Base-by-base conservation (phyloP, 2,888 invertebrate genomes). In the Cryptus viduatorius region DNA sequence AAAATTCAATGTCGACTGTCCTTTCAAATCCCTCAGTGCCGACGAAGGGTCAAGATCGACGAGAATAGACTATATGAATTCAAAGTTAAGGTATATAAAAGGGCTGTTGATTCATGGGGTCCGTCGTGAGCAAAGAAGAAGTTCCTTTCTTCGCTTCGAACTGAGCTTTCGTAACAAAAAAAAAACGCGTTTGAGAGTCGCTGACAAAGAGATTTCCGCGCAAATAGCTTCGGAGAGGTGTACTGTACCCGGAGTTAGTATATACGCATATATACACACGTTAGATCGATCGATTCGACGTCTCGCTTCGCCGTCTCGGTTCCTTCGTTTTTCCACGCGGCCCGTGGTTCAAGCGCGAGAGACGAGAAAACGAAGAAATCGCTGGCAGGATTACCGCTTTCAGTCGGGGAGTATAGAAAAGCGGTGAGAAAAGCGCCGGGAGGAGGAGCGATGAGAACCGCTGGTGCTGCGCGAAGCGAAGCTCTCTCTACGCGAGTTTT, bases 221-320 rank as follows among this genome's bases (percentile, higher is more conserved):
- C 65, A 71, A 81, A 76, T 81, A 53, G 76, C 75, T 19, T 56
- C 46, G 19, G 81, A 75, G 81, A 75, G 81, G 68, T 76, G 76
- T 76, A 53, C 69, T 53, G 67, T 53, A 24, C 67, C 68, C 61
- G 75, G 42, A 59, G 53, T 48, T 76, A 42, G 46, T 65, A 53
- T 65, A 80, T 48, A 24, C 53, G 56, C 50, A 50, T 31, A 37
- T 8, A 37, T 37, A 37, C 53, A 56, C 72, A 67, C 76, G 67
- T 75, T 64, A 69, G 64, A 81, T 81, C 75, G 75, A 81, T 81
- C 81, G 50, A 65, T 53, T 44, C 59, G 61, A 31, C 29, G 44
- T 53, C 64, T 69, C 59, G 4, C 42, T 69, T 29, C 37, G 42
- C 65, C 31, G 14, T 19, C 37, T 50, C 64, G 19, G 29, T 37